Percentiles rank a stretch among this genome's conserved stretches.
Evolutionary conservation across 2,113 vertebrate species (phyloP).

Genomic region (Tamias sibiricus): DNA sequence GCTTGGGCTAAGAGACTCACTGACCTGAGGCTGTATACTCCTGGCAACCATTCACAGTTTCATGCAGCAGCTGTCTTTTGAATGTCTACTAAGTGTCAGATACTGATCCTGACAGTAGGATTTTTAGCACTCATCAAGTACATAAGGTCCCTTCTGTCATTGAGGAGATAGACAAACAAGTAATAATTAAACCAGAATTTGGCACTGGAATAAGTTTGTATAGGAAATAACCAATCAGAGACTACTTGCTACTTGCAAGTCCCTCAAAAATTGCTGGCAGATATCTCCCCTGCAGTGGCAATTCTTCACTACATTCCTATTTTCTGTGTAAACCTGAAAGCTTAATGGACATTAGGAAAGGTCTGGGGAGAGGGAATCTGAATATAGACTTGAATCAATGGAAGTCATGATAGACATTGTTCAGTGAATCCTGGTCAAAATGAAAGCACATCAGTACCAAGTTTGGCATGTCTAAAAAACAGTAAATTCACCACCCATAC

Average conservation of each 20-base stretch:
- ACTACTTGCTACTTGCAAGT: not conserved
- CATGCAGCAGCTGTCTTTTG: not conserved
- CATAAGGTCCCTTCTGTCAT: not conserved
- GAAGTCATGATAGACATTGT: not conserved
- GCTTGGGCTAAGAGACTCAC: not conserved
- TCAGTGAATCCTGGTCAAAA: too few species aligned
- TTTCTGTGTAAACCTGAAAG: not conserved
- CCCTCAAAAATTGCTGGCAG: not conserved
- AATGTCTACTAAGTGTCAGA: not conserved
- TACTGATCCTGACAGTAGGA: not conserved
- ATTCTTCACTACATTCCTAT: not conserved
- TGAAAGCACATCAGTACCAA: not conserved
- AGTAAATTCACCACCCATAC: not conserved
- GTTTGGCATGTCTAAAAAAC: not conserved
- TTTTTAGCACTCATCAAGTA: not conserved
- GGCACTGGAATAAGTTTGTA: not conserved
- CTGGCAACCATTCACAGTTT: fast-evolving
- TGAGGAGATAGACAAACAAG: not conserved
- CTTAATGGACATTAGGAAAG: not conserved
- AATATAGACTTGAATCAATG: not conserved
- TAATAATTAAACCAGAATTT: not conserved
- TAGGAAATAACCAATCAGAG: not conserved
- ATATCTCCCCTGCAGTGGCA: not conserved
- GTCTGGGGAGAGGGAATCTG: too few species aligned
- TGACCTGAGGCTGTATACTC: too few species aligned